Conservation (phyloP, 2,888 invertebrate genomes). For the Aphrophora alni region DNA sequence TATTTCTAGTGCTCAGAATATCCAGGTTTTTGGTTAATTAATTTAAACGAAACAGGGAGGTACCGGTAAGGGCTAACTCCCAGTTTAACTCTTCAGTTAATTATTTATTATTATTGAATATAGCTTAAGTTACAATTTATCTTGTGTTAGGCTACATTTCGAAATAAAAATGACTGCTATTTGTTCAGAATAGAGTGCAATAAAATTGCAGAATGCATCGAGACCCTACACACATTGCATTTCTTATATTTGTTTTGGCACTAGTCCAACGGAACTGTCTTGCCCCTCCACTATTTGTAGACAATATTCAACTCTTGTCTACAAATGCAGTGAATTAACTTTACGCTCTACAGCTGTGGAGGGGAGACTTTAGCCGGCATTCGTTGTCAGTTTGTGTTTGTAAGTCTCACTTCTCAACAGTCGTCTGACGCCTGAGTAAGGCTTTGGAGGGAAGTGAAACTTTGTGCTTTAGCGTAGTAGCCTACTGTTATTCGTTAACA, state of each 20-base stretch:
- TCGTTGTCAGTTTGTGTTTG: neutral
- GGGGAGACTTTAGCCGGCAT: neutral
- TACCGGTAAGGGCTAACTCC: no score
- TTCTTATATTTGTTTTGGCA: neutral
- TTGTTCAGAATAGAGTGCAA: no score
- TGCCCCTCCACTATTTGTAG: neutral
- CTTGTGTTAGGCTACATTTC: no score
- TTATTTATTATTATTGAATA: no score
- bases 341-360: neutral
- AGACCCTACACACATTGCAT: neutral
- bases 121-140: no score
- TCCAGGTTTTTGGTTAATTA: no score
- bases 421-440: neutral
- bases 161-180: no score
- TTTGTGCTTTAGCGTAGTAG: no score
- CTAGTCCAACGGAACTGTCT: neutral
- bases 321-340: neutral
- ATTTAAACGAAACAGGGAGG: no score
- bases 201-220: no score
- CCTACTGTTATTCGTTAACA: neutral
- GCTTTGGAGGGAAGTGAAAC: neutral
- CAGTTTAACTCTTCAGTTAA: no score
- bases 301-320: neutral
- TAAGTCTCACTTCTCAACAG: neutral
- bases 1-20: no score